Conservation (phyloP, 2,888 invertebrate genomes). For the Pristionchus japonicus region DNA sequence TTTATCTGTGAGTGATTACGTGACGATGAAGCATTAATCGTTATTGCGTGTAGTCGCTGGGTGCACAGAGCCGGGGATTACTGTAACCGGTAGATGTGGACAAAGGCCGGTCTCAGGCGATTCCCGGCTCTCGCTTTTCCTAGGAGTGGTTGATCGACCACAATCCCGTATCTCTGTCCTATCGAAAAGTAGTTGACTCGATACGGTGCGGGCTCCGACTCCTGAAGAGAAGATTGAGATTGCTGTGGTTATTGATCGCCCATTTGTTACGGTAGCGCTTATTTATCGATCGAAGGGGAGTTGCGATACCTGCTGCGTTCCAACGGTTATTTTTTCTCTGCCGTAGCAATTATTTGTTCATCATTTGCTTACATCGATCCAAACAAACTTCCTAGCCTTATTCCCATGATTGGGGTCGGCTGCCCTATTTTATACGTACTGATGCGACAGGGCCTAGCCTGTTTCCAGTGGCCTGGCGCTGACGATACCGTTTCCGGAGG, state of each 20-base stretch:
- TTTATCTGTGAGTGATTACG: not conserved
- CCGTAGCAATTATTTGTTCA: not conserved
- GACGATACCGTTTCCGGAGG: not conserved
- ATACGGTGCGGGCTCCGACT: slow-evolving; percentile 22
- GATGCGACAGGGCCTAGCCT: not conserved
- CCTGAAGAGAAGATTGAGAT: not conserved
- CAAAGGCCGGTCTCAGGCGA: not conserved
- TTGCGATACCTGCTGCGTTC: not conserved
- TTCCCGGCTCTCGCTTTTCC: not conserved
- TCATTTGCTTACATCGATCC: not conserved
- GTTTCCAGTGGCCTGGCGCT: not conserved
- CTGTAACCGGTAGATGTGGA: not conserved
- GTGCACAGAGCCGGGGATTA: not conserved
- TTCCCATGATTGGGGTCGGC: not conserved
- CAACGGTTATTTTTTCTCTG: not conserved
- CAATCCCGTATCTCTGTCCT: slow-evolving; percentile 33
- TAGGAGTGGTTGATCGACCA: slow-evolving; percentile 18
- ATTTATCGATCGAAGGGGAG: not conserved
- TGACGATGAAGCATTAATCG: slow-evolving; percentile 13
- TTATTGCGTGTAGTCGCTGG: not conserved
- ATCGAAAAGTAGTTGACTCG: slow-evolving; percentile 29
- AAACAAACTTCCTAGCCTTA: no score
- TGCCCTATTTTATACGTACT: not conserved
- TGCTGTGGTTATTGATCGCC: no score
- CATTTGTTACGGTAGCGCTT: not conserved